phyloP scores from a whole-genome alignment of 2,113 vertebrate genomes.

The Pteropus alecto region DNA sequence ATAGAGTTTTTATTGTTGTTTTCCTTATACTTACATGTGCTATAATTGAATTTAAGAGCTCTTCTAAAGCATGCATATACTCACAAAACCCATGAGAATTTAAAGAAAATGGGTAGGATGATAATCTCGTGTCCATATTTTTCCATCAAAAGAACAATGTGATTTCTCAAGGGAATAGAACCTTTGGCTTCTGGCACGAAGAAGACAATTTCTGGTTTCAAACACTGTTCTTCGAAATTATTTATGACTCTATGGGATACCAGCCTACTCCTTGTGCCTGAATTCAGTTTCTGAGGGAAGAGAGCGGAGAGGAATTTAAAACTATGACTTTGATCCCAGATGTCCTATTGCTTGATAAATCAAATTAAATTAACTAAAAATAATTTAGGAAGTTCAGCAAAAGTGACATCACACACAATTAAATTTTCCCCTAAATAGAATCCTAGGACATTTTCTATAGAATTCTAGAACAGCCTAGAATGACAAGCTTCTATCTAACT shows the following conservation, averaged over 20 bases:
- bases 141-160: not conserved
- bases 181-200: not conserved
- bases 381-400: conserved; percentile 11
- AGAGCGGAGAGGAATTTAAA: not conserved
- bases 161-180: not conserved
- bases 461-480: not conserved
- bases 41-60: not conserved
- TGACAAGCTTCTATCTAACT: not conserved
- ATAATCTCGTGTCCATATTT: not conserved
- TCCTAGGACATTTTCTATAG: not conserved
- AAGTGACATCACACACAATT: not conserved
- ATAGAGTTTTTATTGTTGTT: not conserved
- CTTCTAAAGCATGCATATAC: not conserved
- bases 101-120: not conserved
- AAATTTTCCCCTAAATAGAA: not conserved
- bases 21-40: not conserved
- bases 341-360: not conserved
- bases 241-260: not conserved
- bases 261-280: not conserved
- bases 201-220: not conserved
- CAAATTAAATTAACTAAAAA: not conserved
- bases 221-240: not conserved
- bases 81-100: not conserved
- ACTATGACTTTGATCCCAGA: not conserved
- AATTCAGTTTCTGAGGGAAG: not conserved